Evolutionary conservation across 1,140 invertebrate species (phyloP).

Genomic region (Magallana ariakensis): DNA sequence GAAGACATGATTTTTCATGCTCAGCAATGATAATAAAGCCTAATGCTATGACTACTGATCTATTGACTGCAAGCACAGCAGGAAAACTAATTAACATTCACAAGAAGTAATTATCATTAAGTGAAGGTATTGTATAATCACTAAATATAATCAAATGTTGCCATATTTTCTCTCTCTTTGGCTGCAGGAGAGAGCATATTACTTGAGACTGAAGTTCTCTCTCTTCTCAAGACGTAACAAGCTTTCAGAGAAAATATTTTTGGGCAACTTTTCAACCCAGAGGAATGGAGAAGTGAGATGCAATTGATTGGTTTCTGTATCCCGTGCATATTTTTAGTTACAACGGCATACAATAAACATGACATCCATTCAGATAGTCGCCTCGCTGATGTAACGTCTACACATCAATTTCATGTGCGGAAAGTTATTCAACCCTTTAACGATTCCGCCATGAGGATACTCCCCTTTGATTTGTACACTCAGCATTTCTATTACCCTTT

Average conservation of each 20-base stretch:
- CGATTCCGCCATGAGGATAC: not conserved
- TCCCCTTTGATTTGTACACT: constrained; percentile 7
- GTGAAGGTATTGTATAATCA: constrained; percentile 6
- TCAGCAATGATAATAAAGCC: not conserved
- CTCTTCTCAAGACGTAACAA: not conserved
- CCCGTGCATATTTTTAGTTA: constrained; percentile 13
- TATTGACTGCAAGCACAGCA: constrained; percentile 13
- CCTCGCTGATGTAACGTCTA: constrained; percentile 14
- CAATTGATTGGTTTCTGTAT: constrained; percentile 29
- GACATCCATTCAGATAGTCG: constrained; percentile 11
- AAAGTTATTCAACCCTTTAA: constrained; percentile 22
- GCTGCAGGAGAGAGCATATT: not conserved
- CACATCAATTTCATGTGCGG: not conserved
- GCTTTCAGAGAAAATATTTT: not conserved
- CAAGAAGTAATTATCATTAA: constrained; percentile 35
- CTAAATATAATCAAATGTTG: constrained; percentile 28
- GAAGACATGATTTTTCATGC: not conserved
- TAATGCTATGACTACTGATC: not conserved
- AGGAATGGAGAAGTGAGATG: not conserved
- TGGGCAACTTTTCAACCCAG: constrained; percentile 21
- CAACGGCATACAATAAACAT: not conserved
- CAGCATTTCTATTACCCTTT: not conserved
- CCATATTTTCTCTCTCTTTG: not conserved
- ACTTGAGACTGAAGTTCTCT: not conserved
- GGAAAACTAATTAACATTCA: constrained; percentile 35